Base-by-base conservation (phyloP, 2,888 invertebrate species). In the Drosophila glabriapex region DNA sequence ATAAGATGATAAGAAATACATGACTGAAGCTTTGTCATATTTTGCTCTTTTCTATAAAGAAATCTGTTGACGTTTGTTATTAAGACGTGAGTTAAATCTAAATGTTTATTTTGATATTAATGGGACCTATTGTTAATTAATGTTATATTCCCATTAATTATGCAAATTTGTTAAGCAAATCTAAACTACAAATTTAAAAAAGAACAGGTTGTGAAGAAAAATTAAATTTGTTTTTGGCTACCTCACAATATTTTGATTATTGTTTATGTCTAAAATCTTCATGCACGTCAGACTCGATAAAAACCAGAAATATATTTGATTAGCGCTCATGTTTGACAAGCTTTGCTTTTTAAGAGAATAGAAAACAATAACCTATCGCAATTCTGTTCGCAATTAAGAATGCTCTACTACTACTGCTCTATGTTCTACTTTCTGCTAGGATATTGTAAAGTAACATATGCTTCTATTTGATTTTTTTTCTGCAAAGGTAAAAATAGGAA, bases 131-230 rank as follows among this genome's bases (percentile, higher is more conserved):
- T 78, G 68, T 56, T 78, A 78, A 65, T 62, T 43, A 56, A 76
- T 53, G 49, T 56, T 67, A 53, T 63, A 33, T 46, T 39, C 25
- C 52, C 6, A 62, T 60, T 80, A 69, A 81, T 80, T 69, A 80
- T 80, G 80, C 77, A 80, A 79, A 79, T 75, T 61, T 46, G 25
- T 71, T 71, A 68, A 68, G 25, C 74, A 74, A 80, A 79, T 73
- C 54, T 10, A 60, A 60, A 37, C 63, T 39, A 56, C 56, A 63
- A 55, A 66, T 62, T 79, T 65, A 29, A 9, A 29, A 29, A 75
- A 43, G 3, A 78, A 79, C 76, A 35, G 29, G 78, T 59, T 62
- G 16, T 54, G 28, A 28, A 52, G 25, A 61, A 25, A 39, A 67
- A 71, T 61, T 62, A 63, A 75, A 73, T 73, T 56, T 75, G 14